Percentiles rank a stretch among this genome's conserved stretches.
These are phyloP conservation scores for Xyrauchen texanus DNA, from an alignment of 2,113 vertebrate species.

Conservation along the genomic window DNA sequence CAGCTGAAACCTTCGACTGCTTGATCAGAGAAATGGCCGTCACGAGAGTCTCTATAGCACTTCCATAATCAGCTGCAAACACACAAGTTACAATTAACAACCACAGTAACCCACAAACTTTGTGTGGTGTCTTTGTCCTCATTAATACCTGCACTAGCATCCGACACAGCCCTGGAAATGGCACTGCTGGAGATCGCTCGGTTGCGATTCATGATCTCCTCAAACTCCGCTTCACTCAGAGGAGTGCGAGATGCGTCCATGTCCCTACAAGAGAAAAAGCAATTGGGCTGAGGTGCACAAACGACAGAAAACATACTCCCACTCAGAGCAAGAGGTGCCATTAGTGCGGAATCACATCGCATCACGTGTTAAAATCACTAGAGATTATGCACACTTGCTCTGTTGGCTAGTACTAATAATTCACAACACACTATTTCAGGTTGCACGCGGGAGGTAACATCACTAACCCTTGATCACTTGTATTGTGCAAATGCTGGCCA, in stretches of 20 bases:
- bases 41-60: slow-evolving; percentile 97
- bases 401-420: neutral
- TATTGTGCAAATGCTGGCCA: slow-evolving; percentile 48
- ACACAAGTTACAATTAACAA: neutral
- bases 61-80: slow-evolving; percentile 92
- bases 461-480: slow-evolving; percentile 55
- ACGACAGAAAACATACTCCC: neutral
- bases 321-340: neutral
- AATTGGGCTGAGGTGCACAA: neutral
- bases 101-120: neutral
- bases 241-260: slow-evolving; percentile 94
- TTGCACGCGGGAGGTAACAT: slow-evolving; percentile 18
- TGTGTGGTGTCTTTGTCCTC: neutral
- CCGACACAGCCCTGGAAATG: slow-evolving; percentile 96
- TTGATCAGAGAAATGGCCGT: slow-evolving; percentile 99
- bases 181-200: slow-evolving; percentile 97
- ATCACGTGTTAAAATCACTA: slow-evolving; percentile 9
- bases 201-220: slow-evolving; percentile 99
- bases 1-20: slow-evolving; percentile 97
- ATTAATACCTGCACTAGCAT: slow-evolving; percentile 90
- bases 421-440: slow-evolving; percentile 3
- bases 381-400: slow-evolving; percentile 6
- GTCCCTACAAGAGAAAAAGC: slow-evolving; percentile 77
- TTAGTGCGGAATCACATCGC: neutral
- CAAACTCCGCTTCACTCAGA: slow-evolving; percentile 97